Conservation (phyloP, 2,888 invertebrate species). For the Trichopria drosophilae region DNA sequence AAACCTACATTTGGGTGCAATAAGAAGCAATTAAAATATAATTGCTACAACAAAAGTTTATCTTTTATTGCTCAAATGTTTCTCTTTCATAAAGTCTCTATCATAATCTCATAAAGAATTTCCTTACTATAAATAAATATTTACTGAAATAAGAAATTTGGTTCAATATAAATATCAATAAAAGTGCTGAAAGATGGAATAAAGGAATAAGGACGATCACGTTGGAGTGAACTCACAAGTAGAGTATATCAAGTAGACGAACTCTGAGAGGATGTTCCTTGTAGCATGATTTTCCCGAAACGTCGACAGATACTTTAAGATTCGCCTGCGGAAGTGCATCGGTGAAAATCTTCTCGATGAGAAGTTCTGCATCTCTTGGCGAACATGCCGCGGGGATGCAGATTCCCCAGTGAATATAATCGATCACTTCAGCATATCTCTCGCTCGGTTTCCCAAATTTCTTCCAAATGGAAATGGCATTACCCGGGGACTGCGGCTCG, state of each 20-base stretch:
- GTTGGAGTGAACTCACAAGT: conserved; percentile 42
- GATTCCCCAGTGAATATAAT: conserved; percentile 61
- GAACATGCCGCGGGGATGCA: conserved; percentile 62
- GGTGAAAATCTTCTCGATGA: conserved; percentile 43
- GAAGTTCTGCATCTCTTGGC: conserved; percentile 47
- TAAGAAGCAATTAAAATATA: too few species aligned
- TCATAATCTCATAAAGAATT: too few species aligned
- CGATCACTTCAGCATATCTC: conserved; percentile 42
- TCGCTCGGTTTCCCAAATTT: conserved; percentile 37
- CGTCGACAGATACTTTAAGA: conserved; percentile 37
- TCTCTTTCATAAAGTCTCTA: too few species aligned
- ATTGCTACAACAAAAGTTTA: too few species aligned
- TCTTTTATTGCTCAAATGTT: too few species aligned
- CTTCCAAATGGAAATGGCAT: conserved; percentile 40
- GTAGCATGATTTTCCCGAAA: conserved; percentile 41
- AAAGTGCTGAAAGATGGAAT: too few species aligned
- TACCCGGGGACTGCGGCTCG: too few species aligned
- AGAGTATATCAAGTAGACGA: conserved; percentile 41
- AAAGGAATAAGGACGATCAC: too few species aligned
- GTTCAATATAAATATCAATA: too few species aligned
- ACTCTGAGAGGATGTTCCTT: conserved; percentile 35
- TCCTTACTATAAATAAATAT: too few species aligned
- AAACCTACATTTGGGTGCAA: too few species aligned
- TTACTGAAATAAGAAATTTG: too few species aligned
- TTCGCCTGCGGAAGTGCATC: conserved; percentile 40